Evolutionary conservation across 2,888 invertebrate genomes (phyloP).

Genomic region (Netelia inedita): DNA sequence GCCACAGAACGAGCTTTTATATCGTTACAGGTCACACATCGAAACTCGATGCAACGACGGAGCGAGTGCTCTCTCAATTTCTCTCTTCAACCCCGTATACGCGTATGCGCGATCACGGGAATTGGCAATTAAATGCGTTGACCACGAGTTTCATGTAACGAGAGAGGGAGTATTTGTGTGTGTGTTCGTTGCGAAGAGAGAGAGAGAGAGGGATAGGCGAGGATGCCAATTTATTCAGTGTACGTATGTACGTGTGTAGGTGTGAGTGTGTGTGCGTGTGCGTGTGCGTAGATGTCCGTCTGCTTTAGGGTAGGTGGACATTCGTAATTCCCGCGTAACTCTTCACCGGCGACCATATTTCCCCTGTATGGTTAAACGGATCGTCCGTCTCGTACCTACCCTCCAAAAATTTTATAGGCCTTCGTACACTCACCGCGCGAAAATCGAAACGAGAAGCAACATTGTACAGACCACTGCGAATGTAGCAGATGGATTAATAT

Average conservation of each 20-base stretch:
- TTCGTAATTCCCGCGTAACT: constrained; percentile 23
- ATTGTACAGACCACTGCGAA: not conserved
- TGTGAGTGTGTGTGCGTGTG: not conserved
- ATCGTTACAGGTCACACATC: constrained; percentile 58
- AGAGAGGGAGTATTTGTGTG: not conserved
- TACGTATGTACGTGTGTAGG: not conserved
- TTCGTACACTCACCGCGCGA: not conserved
- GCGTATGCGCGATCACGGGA: constrained; percentile 17
- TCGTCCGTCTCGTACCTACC: constrained; percentile 21
- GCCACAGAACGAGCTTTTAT: constrained; percentile 40
- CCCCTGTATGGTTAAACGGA: constrained; percentile 34
- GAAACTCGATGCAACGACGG: constrained; percentile 18
- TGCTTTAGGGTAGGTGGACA: not conserved
- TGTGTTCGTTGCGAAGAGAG: too few relatives aligned
- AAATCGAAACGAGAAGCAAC: constrained; percentile 14
- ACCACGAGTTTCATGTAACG: constrained; percentile 57
- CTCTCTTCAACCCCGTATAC: constrained; percentile 11
- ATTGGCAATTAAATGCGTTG: constrained; percentile 67
- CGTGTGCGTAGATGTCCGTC: not conserved
- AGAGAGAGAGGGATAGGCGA: not conserved
- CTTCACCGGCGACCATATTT: constrained; percentile 33
- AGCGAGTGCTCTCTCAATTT: not conserved
- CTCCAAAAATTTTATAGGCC: not conserved
- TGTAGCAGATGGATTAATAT: too few relatives aligned
- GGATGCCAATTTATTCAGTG: constrained; percentile 58